Evolutionary conservation across 2,113 vertebrate genomes (phyloP).

Genomic region (Nycticebus coucang): DNA sequence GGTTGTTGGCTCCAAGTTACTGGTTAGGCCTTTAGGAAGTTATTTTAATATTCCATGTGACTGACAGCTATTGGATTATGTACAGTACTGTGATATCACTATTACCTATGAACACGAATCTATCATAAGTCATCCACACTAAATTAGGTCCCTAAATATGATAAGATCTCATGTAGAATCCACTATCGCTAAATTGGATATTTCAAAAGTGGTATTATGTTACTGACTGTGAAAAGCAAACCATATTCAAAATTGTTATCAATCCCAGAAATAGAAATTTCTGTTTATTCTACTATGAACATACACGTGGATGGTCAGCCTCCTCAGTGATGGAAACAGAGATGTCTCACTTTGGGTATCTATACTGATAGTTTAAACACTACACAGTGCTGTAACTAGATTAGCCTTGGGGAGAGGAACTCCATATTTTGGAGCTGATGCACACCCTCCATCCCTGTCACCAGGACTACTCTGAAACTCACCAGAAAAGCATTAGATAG

Average conservation of each 20-base stretch:
- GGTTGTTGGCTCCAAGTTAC: neutral
- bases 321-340: neutral
- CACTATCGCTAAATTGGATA: neutral
- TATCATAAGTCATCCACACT: neutral
- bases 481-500: neutral
- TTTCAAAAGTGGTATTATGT: neutral
- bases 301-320: rapidly evolving
- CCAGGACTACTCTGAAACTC: neutral
- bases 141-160: rapidly evolving
- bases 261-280: neutral
- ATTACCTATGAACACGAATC: neutral
- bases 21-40: neutral
- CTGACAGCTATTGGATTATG: neutral
- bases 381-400: neutral
- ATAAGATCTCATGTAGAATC: neutral
- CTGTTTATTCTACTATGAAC: neutral
- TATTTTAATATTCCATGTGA: neutral
- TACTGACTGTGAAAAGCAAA: neutral
- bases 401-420: neutral
- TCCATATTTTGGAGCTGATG: neutral
- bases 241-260: neutral
- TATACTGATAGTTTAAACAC: neutral
- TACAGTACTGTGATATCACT: neutral
- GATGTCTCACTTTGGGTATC: neutral
- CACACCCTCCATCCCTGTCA: too few species aligned